Conservation (phyloP, 2,113 vertebrate genomes). For the Carlito syrichta region DNA sequence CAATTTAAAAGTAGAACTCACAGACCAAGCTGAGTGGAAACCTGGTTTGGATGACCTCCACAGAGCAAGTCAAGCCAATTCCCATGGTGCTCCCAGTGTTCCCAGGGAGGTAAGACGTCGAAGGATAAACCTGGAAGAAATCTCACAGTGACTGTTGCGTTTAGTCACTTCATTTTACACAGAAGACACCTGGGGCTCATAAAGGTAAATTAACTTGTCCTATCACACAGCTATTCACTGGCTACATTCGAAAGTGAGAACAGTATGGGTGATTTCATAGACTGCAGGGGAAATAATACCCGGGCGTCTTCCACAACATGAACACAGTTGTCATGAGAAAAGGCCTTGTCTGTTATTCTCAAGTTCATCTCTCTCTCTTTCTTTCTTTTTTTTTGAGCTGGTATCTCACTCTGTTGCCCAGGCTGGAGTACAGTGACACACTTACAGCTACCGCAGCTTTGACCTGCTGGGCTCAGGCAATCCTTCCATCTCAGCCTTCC, state of each 20-base stretch:
- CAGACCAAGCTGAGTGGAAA: constrained; percentile 49
- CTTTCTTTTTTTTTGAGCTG: too few relatives aligned
- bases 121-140: not conserved
- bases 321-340: not conserved
- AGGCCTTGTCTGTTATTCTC: not conserved
- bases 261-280: not conserved
- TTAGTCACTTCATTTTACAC: not conserved
- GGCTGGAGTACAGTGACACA: too few relatives aligned
- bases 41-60: constrained; percentile 64
- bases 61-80: constrained; percentile 21
- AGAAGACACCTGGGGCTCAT: not conserved
- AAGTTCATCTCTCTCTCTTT: too few relatives aligned
- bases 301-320: not conserved
- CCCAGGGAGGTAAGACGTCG: not conserved
- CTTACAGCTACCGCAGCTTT: too few relatives aligned
- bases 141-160: not conserved
- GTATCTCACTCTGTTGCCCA: too few relatives aligned
- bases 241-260: not conserved
- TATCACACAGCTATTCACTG: not conserved
- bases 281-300: not conserved
- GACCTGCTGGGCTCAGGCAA: too few relatives aligned
- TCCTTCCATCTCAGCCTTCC: too few relatives aligned
- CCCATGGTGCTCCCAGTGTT: not conserved
- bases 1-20: constrained; percentile 56
- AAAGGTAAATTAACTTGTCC: not conserved